These are phyloP conservation scores for Cottoperca gobio DNA, from an alignment of 2,797 vertebrate species.

Conservation along the genomic window DNA sequence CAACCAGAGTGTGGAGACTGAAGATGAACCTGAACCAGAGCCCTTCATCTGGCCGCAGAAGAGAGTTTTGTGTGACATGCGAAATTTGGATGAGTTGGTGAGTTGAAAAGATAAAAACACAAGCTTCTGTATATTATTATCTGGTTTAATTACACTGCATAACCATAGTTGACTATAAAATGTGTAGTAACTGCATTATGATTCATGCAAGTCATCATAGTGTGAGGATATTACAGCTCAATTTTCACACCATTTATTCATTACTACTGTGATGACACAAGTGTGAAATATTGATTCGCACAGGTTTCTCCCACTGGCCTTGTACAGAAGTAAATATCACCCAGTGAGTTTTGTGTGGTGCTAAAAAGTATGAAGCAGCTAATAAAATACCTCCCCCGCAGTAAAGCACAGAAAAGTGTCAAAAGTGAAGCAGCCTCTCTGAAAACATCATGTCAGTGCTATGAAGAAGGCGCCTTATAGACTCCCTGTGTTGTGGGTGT, in stretches of 20 bases:
- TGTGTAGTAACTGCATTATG: slow-evolving; percentile 16
- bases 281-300: not conserved
- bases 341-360: slow-evolving; percentile 25
- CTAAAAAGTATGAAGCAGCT: slow-evolving; percentile 2
- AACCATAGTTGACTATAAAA: not conserved
- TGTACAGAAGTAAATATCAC: slow-evolving; percentile 2
- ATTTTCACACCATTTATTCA: not conserved
- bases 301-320: slow-evolving; percentile 7
- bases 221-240: slow-evolving; percentile 4
- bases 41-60: slow-evolving; percentile 85
- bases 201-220: not conserved
- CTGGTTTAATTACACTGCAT: not conserved
- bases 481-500: slow-evolving; percentile 9
- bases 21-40: slow-evolving; percentile 66
- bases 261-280: not conserved
- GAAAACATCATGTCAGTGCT: slow-evolving; percentile 53
- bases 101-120: slow-evolving; percentile 69
- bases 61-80: slow-evolving; percentile 91
- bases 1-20: slow-evolving; percentile 65
- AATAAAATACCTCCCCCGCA: slow-evolving; percentile 9
- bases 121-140: not conserved
- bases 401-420: slow-evolving; percentile 37
- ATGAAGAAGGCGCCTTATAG: slow-evolving; percentile 11
- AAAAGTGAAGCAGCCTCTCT: slow-evolving; percentile 48
- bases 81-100: slow-evolving; percentile 96